Base-by-base conservation (phyloP, 1,140 invertebrate genomes). In the Heliconius himera region DNA sequence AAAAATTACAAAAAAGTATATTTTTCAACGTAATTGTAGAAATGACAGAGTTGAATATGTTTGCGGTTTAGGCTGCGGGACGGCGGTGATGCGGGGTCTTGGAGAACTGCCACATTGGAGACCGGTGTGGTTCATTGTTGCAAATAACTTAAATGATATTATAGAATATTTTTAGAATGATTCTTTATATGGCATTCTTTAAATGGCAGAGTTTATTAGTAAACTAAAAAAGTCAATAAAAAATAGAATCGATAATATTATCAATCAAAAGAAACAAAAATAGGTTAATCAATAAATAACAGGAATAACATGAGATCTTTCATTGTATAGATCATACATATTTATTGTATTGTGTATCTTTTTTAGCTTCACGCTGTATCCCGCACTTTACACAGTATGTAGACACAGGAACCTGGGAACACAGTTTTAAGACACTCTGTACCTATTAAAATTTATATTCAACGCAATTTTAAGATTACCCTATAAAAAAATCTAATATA, bases 11-110 rank as follows among this genome's bases (percentile, higher is more conserved):
- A 46, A 46, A 36, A 46, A 16, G 41, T 16, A 16, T 9, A 66
- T 26, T 66, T 16, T 66, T 66, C 60, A 66, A 26, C 60, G 60
- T 66, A 13, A 66, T 66, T 66, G 60, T 66, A 66, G 26, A 66
- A 66, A 66, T 66, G 26, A 66, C 60, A 66, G 60, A 66, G 11
- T 66, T 66, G 22, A 26, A 66, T 66, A 6, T 66, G 16, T 66
- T 66, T 66, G 60, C 60, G 60, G 60, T 66, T 66, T 66, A 29
- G 11, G 60, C 60, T 66, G 60, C 60, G 60, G 60, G 60, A 66
- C 16, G 60, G 22, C 4, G 26, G 60, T 11, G 26, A 66, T 66
- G 60, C 60, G 60, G 60, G 60, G 1, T 66, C 60, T 66, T 66
- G 60, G 60, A 66, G 60, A 16, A 66, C 22, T 66, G 60, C 60